phyloP scores from a whole-genome alignment of 2,888 invertebrate genomes.

The Aelia acuminata region DNA sequence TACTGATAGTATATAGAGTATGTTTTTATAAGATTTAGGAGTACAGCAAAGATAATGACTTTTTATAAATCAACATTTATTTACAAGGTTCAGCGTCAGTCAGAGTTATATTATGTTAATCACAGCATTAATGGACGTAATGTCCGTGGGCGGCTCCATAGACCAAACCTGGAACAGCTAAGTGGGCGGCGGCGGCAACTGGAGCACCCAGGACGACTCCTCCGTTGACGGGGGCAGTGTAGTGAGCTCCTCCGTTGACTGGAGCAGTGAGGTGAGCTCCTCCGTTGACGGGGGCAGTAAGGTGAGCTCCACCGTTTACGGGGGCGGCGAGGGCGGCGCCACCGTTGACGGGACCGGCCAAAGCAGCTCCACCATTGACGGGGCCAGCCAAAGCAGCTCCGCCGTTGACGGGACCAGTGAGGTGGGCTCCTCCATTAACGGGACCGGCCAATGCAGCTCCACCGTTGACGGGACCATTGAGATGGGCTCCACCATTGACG shows the following conservation, averaged over 20 bases:
- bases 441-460: not conserved
- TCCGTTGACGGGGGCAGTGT: not conserved
- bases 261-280: not conserved
- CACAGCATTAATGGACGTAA: not conserved
- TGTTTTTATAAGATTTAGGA: too few species aligned
- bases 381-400: not conserved
- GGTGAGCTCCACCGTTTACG: not conserved
- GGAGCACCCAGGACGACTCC: not conserved
- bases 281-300: not conserved
- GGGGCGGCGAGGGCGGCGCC: not conserved
- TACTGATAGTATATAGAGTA: too few species aligned
- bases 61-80: slow-evolving; percentile 14
- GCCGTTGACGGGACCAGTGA: not conserved
- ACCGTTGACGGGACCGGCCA: not conserved
- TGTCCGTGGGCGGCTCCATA: not conserved
- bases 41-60: too few species aligned
- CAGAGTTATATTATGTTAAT: not conserved
- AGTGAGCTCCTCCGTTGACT: not conserved
- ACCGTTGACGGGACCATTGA: not conserved
- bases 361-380: not conserved
- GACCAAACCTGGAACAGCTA: not conserved
- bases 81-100: not conserved
- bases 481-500: not conserved
- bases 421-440: not conserved
- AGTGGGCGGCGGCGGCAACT: not conserved